These are phyloP conservation scores for Gymnobelideus leadbeateri DNA, from an alignment of 2,113 vertebrate genomes.

Conservation along the genomic window DNA sequence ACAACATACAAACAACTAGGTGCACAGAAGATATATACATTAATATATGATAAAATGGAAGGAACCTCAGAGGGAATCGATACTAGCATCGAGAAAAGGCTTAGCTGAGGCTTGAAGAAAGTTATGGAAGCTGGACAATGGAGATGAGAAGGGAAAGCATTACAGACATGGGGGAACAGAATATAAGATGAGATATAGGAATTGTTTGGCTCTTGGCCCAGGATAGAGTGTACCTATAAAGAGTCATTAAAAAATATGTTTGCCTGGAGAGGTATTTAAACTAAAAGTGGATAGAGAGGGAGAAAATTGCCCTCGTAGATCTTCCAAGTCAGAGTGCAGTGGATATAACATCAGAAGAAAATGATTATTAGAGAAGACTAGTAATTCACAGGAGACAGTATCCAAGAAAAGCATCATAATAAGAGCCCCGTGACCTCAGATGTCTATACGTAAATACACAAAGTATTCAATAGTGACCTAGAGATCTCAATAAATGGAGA, in stretches of 20 bases:
- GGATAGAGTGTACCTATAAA: neutral
- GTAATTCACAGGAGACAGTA: neutral
- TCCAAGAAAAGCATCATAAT: neutral
- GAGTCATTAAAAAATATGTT: neutral
- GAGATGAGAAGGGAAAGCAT: neutral
- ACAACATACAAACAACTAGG: neutral
- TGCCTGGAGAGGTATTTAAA: neutral
- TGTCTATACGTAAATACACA: neutral
- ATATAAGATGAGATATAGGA: neutral
- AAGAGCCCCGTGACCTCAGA: neutral
- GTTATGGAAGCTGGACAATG: neutral
- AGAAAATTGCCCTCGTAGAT: conserved; percentile 4
- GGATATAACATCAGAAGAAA: neutral
- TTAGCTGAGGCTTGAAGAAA: neutral
- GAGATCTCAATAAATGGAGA: neutral
- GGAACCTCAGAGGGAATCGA: neutral
- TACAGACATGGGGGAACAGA: neutral
- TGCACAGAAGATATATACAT: neutral
- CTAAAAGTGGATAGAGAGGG: neutral
- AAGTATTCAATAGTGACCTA: neutral
- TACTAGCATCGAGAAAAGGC: neutral
- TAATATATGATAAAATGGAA: neutral
- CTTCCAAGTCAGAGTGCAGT: neutral
- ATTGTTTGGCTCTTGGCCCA: neutral
- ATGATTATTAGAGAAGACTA: neutral